These are phyloP conservation scores for Bovichtus variegatus DNA, from an alignment of 2,797 vertebrate genomes.

Conservation along the genomic window DNA sequence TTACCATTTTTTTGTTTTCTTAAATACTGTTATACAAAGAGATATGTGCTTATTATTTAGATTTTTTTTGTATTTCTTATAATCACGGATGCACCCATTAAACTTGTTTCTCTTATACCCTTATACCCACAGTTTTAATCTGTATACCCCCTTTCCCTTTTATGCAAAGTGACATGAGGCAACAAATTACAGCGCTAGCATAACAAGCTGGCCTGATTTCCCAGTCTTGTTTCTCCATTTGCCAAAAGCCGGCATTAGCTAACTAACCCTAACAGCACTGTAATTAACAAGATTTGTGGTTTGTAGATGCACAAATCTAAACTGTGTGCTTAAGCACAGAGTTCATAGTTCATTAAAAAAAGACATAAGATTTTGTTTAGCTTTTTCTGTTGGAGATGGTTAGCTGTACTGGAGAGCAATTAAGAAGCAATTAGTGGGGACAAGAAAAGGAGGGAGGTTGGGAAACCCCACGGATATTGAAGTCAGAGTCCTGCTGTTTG, in stretches of 20 bases:
- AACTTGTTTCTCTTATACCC: background rate
- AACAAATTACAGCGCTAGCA: background rate
- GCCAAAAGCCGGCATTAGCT: constrained; percentile 5
- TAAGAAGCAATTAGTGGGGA: constrained; percentile 38
- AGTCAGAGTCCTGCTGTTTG: constrained; percentile 39
- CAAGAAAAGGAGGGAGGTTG: constrained; percentile 4
- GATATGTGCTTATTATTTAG: background rate
- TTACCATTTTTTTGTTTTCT: background rate
- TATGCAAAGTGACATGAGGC: background rate
- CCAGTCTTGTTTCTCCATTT: background rate
- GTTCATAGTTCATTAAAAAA: constrained; percentile 42
- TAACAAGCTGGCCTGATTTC: background rate
- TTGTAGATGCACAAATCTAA: constrained; percentile 34
- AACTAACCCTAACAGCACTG: constrained; percentile 9
- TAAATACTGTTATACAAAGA: background rate
- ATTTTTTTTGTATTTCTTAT: background rate
- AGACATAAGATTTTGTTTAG: constrained; percentile 43
- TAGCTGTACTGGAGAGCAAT: constrained; percentile 25
- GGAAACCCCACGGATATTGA: constrained; percentile 25
- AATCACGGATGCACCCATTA: background rate
- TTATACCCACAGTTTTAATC: background rate
- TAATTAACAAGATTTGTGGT: constrained; percentile 30
- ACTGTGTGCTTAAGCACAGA: constrained; percentile 24
- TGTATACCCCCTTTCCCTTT: background rate
- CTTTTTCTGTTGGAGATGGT: constrained; percentile 41